Conservation (phyloP, 2,113 vertebrate species). For the Perca fluviatilis region DNA sequence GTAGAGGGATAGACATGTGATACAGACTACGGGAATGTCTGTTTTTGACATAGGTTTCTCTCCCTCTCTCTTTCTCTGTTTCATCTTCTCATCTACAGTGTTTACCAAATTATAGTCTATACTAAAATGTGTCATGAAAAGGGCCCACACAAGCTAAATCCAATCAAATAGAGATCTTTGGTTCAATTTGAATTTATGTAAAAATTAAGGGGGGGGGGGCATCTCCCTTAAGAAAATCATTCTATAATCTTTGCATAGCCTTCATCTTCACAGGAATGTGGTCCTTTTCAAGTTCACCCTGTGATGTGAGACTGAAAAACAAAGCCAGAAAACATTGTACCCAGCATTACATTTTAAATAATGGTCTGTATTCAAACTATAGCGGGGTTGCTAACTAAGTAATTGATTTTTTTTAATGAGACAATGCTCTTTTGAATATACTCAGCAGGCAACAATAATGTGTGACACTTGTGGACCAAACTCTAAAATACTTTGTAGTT, state of each 20-base stretch:
- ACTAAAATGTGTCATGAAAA: conserved; percentile 19
- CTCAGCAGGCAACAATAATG: conserved; percentile 56
- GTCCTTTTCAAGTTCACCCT: conserved; percentile 54
- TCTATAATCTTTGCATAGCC: conserved; percentile 29
- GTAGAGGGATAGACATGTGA: background rate
- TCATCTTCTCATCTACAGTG: background rate
- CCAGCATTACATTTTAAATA: conserved; percentile 64
- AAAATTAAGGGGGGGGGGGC: conserved; percentile 8
- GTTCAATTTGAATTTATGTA: conserved; percentile 33
- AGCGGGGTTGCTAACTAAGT: conserved; percentile 45
- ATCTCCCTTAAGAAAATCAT: conserved; percentile 20
- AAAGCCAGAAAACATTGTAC: conserved; percentile 56
- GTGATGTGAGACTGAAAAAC: conserved; percentile 62
- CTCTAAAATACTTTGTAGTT: conserved; percentile 23
- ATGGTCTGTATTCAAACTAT: conserved; percentile 49
- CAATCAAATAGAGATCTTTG: conserved; percentile 38
- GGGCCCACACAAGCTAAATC: conserved; percentile 25
- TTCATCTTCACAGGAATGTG: conserved; percentile 63
- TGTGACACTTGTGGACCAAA: conserved; percentile 55
- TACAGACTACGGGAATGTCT: background rate
- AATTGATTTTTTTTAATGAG: conserved; percentile 71
- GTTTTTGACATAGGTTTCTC: background rate
- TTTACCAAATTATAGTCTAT: conserved; percentile 23
- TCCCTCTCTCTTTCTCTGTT: background rate
- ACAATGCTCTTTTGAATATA: conserved; percentile 54